Evolutionary conservation across 1,140 invertebrate species (phyloP).

Genomic region (Sitophilus oryzae): DNA sequence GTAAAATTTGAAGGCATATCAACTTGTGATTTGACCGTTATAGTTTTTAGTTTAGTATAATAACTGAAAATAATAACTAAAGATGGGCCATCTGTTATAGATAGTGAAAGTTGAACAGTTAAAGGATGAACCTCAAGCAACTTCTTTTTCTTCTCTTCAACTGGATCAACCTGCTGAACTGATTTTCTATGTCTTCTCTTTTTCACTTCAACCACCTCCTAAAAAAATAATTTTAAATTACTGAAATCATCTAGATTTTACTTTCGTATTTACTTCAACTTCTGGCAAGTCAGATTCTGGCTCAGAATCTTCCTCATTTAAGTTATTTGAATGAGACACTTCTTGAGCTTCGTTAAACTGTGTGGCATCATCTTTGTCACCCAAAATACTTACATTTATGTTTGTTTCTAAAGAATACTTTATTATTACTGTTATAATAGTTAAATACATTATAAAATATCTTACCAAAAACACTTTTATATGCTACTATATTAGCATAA

Average conservation of each 20-base stretch:
- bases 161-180: conserved; percentile 46
- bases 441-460: neutral
- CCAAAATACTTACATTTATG: conserved; percentile 59
- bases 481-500: conserved; percentile 80
- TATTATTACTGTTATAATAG: neutral
- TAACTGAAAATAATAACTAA: conserved; percentile 57
- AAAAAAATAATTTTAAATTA: neutral
- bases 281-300: conserved; percentile 59
- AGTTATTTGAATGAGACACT: conserved; percentile 8
- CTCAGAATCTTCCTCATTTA: conserved; percentile 54
- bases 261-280: conserved; percentile 37
- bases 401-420: conserved; percentile 28
- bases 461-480: conserved; percentile 62
- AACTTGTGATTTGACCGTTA: conserved; percentile 57
- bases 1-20: conserved; percentile 46
- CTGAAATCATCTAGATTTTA: neutral
- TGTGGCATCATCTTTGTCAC: conserved; percentile 76
- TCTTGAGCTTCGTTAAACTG: conserved; percentile 50
- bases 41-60: conserved; percentile 55
- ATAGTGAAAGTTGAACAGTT: conserved; percentile 57
- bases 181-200: conserved; percentile 54
- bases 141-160: conserved; percentile 61
- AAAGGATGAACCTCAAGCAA: conserved; percentile 70
- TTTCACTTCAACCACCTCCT: conserved; percentile 47
- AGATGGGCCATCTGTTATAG: conserved; percentile 51